Evolutionary conservation across 2,888 invertebrate species (phyloP).

Genomic region (Galeruca laticollis): DNA sequence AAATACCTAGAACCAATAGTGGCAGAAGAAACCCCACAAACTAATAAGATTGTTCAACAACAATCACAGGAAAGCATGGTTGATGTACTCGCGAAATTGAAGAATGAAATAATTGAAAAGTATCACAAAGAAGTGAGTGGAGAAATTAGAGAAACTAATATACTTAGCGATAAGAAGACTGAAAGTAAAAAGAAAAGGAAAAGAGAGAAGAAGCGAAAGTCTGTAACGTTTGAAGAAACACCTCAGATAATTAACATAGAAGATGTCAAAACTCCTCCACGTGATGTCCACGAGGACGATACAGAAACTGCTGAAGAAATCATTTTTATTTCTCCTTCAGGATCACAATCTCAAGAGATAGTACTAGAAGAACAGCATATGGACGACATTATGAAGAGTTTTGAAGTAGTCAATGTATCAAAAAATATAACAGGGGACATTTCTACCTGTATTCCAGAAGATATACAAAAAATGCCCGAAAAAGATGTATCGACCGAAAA

Average conservation of each 20-base stretch:
- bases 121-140: conserved; percentile 23
- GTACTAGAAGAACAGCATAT: conserved; percentile 24
- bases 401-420: conserved; percentile 16
- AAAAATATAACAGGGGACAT: neutral
- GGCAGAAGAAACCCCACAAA: neutral
- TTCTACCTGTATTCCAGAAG: neutral
- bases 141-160: conserved; percentile 22
- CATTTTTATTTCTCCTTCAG: conserved; percentile 52
- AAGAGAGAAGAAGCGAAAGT: conserved; percentile 57
- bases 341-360: conserved; percentile 38
- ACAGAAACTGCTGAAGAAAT: conserved; percentile 55
- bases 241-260: conserved; percentile 56
- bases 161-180: conserved; percentile 21
- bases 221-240: conserved; percentile 61
- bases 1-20: conserved; percentile 40
- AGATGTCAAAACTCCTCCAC: conserved; percentile 37
- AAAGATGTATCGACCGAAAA: neutral
- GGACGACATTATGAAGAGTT: conserved; percentile 28
- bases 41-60: conserved; percentile 6
- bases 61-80: conserved; percentile 11
- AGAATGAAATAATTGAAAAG: conserved; percentile 39
- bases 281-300: conserved; percentile 45
- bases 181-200: conserved; percentile 45
- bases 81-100: conserved; percentile 32
- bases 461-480: neutral